These are phyloP conservation scores for Corythornis madagascariensis DNA, from an alignment of 2,113 vertebrate genomes.

Conservation along the genomic window DNA sequence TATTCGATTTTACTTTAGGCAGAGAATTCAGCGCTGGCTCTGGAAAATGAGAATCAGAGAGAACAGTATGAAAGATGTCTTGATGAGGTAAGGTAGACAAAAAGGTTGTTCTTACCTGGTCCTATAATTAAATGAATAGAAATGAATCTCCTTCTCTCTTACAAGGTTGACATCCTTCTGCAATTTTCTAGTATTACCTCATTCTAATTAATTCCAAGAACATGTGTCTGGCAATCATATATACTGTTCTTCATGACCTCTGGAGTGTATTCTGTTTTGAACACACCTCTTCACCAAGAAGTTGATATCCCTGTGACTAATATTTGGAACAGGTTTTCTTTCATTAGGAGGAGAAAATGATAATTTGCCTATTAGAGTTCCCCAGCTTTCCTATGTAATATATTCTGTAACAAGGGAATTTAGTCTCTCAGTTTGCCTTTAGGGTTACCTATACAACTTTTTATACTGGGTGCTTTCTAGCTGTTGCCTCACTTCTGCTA, in stretches of 20 bases:
- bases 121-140: constrained; percentile 19
- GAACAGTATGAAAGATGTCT: constrained; percentile 92
- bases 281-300: not conserved
- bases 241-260: not conserved
- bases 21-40: constrained; percentile 84
- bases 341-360: not conserved
- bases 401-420: not conserved
- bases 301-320: not conserved
- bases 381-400: not conserved
- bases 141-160: constrained; percentile 6
- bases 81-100: constrained; percentile 84
- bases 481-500: not conserved
- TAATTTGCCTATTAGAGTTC: not conserved
- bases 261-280: not conserved
- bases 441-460: not conserved
- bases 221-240: not conserved
- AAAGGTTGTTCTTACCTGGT: constrained; percentile 27
- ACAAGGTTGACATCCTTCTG: constrained; percentile 20
- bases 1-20: constrained; percentile 77
- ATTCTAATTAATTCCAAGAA: constrained; percentile 38
- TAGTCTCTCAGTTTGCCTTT: not conserved
- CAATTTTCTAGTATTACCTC: constrained; percentile 30
- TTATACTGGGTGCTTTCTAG: not conserved
- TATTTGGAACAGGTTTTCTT: not conserved
- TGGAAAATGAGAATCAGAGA: constrained; percentile 91